Percentiles rank a stretch among this genome's conserved stretches.
phyloP scores from a whole-genome alignment of 2,113 vertebrate genomes.

The Limanda limanda region DNA sequence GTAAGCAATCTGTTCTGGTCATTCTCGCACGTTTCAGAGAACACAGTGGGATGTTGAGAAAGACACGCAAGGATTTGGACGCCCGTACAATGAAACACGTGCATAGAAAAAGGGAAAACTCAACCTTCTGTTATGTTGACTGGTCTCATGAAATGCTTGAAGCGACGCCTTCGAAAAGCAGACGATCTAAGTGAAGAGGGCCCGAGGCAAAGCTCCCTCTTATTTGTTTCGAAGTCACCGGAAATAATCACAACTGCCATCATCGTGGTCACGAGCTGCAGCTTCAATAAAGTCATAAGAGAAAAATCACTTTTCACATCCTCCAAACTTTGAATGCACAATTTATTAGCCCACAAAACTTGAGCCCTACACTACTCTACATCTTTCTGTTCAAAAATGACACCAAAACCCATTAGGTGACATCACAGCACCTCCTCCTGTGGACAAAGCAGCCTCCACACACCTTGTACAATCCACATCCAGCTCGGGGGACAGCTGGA shows the following conservation, averaged over 20 bases:
- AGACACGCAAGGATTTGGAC: not conserved
- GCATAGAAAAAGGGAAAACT: conserved; percentile 41
- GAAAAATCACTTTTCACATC: not conserved
- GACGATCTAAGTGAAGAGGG: not conserved
- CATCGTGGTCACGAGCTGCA: not conserved
- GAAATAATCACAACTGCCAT: not conserved
- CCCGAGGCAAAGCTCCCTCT: conserved; percentile 12
- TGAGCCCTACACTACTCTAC: not conserved
- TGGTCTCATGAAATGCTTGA: not conserved
- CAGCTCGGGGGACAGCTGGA: not conserved
- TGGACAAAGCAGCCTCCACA: conserved; percentile 3
- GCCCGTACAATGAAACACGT: conserved; percentile 9
- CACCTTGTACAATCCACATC: not conserved
- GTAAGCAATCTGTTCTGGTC: conserved; percentile 17
- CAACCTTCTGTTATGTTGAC: not conserved
- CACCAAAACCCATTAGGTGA: not conserved
- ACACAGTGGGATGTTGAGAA: conserved; percentile 26
- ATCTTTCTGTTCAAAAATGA: not conserved
- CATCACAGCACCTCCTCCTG: not conserved
- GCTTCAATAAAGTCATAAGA: not conserved
- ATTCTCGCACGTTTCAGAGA: conserved; percentile 10
- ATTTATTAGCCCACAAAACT: conserved; percentile 1
- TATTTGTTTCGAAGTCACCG: conserved; percentile 24
- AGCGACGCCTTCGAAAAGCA: conserved; percentile 23
- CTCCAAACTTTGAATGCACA: not conserved